These are phyloP conservation scores for Eucera pruinosa DNA, from an alignment of 2,888 invertebrate species.

Conservation along the genomic window DNA sequence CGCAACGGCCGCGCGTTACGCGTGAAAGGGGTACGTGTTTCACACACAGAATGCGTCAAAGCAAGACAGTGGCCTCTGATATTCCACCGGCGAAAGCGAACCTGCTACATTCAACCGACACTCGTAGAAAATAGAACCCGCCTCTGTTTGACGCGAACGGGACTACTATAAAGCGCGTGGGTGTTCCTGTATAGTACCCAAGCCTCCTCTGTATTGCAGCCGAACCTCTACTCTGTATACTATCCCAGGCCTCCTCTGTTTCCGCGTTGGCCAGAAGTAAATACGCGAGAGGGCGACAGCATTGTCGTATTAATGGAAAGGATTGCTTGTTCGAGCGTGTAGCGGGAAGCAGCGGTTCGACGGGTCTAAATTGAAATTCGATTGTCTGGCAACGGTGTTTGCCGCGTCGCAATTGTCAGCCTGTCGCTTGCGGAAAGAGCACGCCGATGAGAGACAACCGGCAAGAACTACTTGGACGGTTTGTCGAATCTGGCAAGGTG, in stretches of 20 bases:
- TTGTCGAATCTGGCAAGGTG: constrained; percentile 54
- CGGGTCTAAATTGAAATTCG: constrained; percentile 82
- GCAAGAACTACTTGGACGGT: constrained; percentile 56
- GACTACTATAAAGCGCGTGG: background rate
- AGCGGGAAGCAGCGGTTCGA: constrained; percentile 78
- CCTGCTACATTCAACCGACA: constrained; percentile 6
- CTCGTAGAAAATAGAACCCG: constrained; percentile 60
- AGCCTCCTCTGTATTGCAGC: no score
- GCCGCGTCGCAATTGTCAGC: constrained; percentile 65
- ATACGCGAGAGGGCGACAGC: constrained; percentile 77
- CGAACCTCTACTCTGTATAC: no score
- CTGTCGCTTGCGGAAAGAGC: constrained; percentile 37
- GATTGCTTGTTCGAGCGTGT: constrained; percentile 81
- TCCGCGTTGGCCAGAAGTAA: constrained; percentile 65
- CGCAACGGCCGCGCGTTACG: constrained; percentile 27
- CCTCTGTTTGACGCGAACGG: constrained; percentile 28
- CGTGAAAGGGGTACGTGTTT: constrained; percentile 21
- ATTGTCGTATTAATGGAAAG: constrained; percentile 83
- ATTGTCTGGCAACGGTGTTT: constrained; percentile 78
- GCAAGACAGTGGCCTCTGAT: background rate
- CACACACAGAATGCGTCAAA: no score
- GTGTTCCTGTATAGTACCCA: no score
- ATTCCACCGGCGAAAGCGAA: constrained; percentile 4
- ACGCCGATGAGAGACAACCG: constrained; percentile 24
- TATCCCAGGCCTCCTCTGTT: constrained; percentile 41